phyloP scores from a whole-genome alignment of 2,888 invertebrate species.

The Apeira syringaria region DNA sequence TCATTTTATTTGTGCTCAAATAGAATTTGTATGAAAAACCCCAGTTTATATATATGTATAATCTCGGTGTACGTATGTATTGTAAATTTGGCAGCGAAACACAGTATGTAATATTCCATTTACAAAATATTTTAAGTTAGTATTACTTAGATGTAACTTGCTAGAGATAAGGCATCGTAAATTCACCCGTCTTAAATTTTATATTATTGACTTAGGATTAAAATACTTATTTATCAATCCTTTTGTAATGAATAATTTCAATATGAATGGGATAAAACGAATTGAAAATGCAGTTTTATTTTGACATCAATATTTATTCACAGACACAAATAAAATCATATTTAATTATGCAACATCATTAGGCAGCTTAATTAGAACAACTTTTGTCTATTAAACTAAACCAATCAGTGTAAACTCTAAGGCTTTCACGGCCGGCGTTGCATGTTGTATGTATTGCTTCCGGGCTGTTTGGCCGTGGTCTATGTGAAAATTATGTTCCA shows the following conservation, averaged over 20 bases:
- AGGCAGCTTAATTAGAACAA: constrained; percentile 29
- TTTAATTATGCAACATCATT: constrained; percentile 42
- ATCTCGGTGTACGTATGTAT: constrained; percentile 21
- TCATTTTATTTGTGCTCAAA: constrained; percentile 53
- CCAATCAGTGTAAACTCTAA: no score
- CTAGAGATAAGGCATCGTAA: constrained; percentile 76
- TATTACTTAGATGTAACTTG: constrained; percentile 67
- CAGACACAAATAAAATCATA: constrained; percentile 48
- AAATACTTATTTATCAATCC: constrained; percentile 83
- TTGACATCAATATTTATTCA: constrained; percentile 56
- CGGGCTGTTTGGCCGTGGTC: no score
- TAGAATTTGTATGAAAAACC: constrained; percentile 19
- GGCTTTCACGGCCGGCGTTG: no score
- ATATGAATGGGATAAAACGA: constrained; percentile 74
- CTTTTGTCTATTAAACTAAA: no score
- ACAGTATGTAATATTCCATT: constrained; percentile 74
- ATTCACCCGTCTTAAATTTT: constrained; percentile 83
- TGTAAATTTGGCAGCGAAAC: constrained; percentile 31
- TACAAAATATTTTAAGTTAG: constrained; percentile 77
- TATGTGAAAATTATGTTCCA: no score
- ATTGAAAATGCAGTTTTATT: constrained; percentile 51
- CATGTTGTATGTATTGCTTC: no score
- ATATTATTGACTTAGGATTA: constrained; percentile 80
- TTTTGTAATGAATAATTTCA: constrained; percentile 76
- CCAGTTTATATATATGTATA: constrained; percentile 6